A percentile compares a stretch with the other conserved stretches of the same genome.
phyloP scores from a whole-genome alignment of 1,140 invertebrate species.

The Megathymus violae region DNA sequence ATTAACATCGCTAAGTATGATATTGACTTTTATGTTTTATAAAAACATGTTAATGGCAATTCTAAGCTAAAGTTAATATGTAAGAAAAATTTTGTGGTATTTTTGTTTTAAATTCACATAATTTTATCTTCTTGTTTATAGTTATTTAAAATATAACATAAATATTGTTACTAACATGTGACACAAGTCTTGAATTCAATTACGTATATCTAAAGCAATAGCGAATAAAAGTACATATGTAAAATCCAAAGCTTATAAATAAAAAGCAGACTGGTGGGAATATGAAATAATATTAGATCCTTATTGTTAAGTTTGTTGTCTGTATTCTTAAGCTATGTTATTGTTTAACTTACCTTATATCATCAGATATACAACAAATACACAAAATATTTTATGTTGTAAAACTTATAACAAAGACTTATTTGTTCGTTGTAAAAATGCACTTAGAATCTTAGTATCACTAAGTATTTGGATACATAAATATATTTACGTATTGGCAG shows the following conservation, averaged over 20 bases:
- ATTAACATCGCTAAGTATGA: neutral
- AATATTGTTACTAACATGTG: too few species aligned
- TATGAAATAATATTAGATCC: conserved; percentile 21
- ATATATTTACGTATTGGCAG: conserved; percentile 4
- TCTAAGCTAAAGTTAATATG: too few species aligned
- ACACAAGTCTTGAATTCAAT: neutral
- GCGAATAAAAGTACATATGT: conserved; percentile 7
- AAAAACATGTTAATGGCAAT: neutral
- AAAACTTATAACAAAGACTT: conserved; percentile 18
- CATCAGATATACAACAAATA: conserved; percentile 11
- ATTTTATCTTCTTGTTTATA: too few species aligned
- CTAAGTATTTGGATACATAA: neutral
- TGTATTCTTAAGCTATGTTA: neutral
- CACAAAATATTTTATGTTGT: conserved; percentile 4
- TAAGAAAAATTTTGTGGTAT: too few species aligned
- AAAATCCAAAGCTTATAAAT: conserved; percentile 17
- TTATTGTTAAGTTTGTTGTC: neutral
- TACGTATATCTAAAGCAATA: neutral
- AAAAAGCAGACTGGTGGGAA: conserved; percentile 39
- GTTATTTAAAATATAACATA: too few species aligned
- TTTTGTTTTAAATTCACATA: too few species aligned
- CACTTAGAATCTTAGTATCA: conserved; percentile 1
- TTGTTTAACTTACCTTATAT: neutral
- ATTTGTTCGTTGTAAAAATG: conserved; percentile 16
- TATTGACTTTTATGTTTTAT: too few species aligned